Base-by-base conservation (phyloP, 2,797 vertebrate genomes). In the Ficedula albicollis region DNA sequence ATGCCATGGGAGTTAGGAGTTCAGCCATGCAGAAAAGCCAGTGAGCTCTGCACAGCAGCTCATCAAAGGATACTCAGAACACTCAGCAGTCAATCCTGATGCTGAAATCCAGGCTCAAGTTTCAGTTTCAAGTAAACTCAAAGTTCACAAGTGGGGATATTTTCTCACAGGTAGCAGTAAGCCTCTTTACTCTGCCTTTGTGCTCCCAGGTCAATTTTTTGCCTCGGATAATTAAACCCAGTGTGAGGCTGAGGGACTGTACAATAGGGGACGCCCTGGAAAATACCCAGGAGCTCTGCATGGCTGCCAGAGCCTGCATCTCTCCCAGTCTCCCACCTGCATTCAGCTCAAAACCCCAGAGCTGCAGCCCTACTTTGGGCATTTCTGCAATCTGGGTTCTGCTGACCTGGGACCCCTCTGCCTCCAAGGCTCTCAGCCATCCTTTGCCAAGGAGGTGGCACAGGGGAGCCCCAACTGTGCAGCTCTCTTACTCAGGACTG, bases 141-240 rank as follows among this genome's bases (percentile, higher is more conserved):
- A 82, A 91, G 85, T 88, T 94, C 85, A 58, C 70, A 88, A 90
- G 55, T 43, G 56, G 85, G 75, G 56, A 64, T 84, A 79, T 94
- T 95, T 95, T 94, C 94, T 95, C 91, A 94, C 46, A 91, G 94
- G 91, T 96, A 90, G 83, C 20, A 2, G 63, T 93, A 96, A 96
- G 60, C 87, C 91, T 82, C 89, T 93, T 90, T 86, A 63, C 60
- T 66, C 44, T 76, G 34, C 93, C 80, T 90, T 90, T 52, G 27
- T 11, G 74, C 63, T 92, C 70, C 34, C 46, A 46, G 56, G 63
- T 94, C 86, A 93, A 22, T 39, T 15, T 78, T 89, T 91, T 29
- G 14, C 58, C 62, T 75, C 2, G 4, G 38, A 36, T 90, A 88
- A 95, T 95, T 95, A 93, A 85, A 74, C 34, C n/a, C 75, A 85